Evolutionary conservation across 2,888 invertebrate species (phyloP), one percentile per base, ranked within the genome.

Genomic region (Rhogogaster chlorosoma): DNA sequence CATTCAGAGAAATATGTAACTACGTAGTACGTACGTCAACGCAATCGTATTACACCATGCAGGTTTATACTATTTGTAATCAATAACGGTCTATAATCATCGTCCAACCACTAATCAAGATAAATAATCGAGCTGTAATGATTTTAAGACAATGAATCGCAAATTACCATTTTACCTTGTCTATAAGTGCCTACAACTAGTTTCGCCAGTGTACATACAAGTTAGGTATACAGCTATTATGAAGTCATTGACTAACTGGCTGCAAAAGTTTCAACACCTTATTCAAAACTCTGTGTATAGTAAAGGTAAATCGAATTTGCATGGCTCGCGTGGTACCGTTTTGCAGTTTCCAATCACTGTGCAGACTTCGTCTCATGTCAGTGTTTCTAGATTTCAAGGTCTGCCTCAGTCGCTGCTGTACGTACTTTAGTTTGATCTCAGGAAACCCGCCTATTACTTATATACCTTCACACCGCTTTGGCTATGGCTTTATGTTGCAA

Each of bases 171-270:
- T 77, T 77, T 29, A 53, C 53, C 53, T 12, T 32, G 53, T 38
- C 22, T 49, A 29, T 53, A 77, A 26, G 29, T 53, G 10, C 38
- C 53, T 77, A 53, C 77, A 77, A 53, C 53, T 77, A 77, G 77
- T 77, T 77, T 77, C 77, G 77, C 53, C 77, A 53, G 32, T 53
- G 26, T 29, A 29, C 1, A 3, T 73, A 18, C 61, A 78, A 36
- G 18, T 6, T 53, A 53, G 5, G 18, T 49, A 49, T n/a, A n/a
- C n/a, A n/a, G 53, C 53, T 53, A 53, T 53, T 42, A 67, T 67
- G 36, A 42, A 84, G 77, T 15, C 77, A 84, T 77, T 77, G 42
- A 84, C n/a, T 61, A 84, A 84, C 57, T 57, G 22, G 84, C 42
- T 15, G 57, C 38, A 57, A 61, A 6, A 22, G 61, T 84, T 84